A percentile compares a stretch with the other conserved stretches of the same genome.
phyloP scores from a whole-genome alignment of 2,797 vertebrate genomes.

The Cyprinella venusta region DNA sequence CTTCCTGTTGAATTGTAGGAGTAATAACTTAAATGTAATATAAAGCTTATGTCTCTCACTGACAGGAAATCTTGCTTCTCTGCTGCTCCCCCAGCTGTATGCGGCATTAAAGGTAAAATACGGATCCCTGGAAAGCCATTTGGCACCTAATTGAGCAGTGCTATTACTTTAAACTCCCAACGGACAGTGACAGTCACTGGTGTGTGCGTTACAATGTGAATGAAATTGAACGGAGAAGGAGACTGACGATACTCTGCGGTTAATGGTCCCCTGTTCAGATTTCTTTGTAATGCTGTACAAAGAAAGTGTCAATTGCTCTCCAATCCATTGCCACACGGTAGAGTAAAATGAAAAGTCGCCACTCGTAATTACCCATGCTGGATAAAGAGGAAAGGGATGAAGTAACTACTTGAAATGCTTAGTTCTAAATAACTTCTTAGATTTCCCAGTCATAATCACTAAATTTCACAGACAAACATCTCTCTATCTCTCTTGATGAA shows the following conservation, averaged over 20 bases:
- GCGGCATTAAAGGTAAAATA: constrained; percentile 81
- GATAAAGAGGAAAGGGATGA: constrained; percentile 16
- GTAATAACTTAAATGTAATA: constrained; percentile 77
- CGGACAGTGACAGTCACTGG: constrained; percentile 70
- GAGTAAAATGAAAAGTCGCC: neutral
- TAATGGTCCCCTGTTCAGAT: constrained; percentile 37
- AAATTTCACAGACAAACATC: constrained; percentile 28
- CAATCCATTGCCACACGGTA: neutral
- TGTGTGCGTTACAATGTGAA: constrained; percentile 14
- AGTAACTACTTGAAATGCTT: constrained; percentile 10
- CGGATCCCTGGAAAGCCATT: constrained; percentile 81
- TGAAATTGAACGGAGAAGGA: constrained; percentile 12
- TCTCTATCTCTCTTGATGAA: constrained; percentile 72
- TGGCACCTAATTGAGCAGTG: constrained; percentile 84
- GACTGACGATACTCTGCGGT: constrained; percentile 10
- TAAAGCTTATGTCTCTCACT: constrained; percentile 77
- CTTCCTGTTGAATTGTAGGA: constrained; percentile 71
- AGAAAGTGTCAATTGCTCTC: neutral
- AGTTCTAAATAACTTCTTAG: constrained; percentile 23
- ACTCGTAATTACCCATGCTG: constrained; percentile 5
- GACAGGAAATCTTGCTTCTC: constrained; percentile 72
- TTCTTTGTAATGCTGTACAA: constrained; percentile 25
- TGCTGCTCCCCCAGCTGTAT: constrained; percentile 75
- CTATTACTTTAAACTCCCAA: constrained; percentile 82
- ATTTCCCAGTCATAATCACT: constrained; percentile 13